phyloP scores from a whole-genome alignment of 2,113 vertebrate genomes.

The Mugil cephalus region DNA sequence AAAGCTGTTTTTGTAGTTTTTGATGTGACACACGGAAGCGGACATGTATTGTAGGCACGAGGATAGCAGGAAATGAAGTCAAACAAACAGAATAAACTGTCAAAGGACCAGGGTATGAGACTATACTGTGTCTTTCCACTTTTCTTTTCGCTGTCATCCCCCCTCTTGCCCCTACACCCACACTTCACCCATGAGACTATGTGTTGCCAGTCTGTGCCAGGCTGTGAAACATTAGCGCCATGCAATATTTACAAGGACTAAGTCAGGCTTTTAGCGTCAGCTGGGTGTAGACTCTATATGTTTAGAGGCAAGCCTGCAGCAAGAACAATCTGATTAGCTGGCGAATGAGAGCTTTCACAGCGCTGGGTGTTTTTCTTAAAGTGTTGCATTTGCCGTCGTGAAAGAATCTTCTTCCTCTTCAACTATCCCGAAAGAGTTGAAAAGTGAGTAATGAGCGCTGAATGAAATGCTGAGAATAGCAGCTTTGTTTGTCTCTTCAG shows the following conservation, averaged over 20 bases:
- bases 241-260: conserved; percentile 84
- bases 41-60: no score
- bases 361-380: conserved; percentile 31
- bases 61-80: conserved; percentile 7
- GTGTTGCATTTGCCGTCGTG: not conserved
- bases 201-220: conserved; percentile 76
- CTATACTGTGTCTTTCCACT: not conserved
- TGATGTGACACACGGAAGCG: no score
- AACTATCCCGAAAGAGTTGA: not conserved
- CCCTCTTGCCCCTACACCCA: conserved; percentile 9
- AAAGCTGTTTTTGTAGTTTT: no score
- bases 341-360: conserved; percentile 58
- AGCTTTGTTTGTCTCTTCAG: not conserved
- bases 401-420: conserved; percentile 34
- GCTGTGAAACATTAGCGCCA: conserved; percentile 77
- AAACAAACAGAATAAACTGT: not conserved
- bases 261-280: conserved; percentile 81
- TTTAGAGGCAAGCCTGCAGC: conserved; percentile 77
- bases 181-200: conserved; percentile 61
- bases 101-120: not conserved
- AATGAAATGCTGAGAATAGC: conserved; percentile 15
- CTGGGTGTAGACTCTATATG: conserved; percentile 64
- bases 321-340: conserved; percentile 73
- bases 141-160: conserved; percentile 10
- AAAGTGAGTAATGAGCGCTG: conserved; percentile 22